phyloP scores from a whole-genome alignment of 2,888 invertebrate species.

The Panorpa germanica region DNA sequence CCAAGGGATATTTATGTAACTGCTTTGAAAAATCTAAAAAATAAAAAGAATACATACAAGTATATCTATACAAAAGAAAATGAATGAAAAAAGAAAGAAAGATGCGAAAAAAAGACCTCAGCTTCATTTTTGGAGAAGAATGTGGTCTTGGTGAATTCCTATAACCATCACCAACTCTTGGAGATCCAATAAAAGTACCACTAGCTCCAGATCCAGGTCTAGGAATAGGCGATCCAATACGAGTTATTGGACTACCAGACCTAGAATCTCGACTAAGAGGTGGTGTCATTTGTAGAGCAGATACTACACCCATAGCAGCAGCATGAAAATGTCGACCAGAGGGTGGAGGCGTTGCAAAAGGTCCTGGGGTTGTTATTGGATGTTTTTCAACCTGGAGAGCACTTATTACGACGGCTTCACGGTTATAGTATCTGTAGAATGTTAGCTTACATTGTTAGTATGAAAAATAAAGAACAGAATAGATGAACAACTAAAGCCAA shows the following conservation, averaged over 20 bases:
- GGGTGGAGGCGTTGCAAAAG: constrained; percentile 52
- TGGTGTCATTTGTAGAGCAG: constrained; percentile 47
- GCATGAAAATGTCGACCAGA: constrained; percentile 33
- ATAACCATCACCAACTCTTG: constrained; percentile 31
- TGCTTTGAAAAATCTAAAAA: no score
- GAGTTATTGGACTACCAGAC: constrained; percentile 12
- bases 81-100: constrained; percentile 8
- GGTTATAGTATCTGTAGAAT: constrained; percentile 66
- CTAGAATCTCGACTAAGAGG: constrained; percentile 35
- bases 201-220: constrained; percentile 40
- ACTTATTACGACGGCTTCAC: constrained; percentile 83
- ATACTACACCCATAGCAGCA: constrained; percentile 27
- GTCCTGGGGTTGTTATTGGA: constrained; percentile 76
- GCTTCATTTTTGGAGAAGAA: constrained; percentile 81
- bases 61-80: constrained; percentile 6
- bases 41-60: constrained; percentile 3
- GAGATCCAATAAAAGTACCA: constrained; percentile 34
- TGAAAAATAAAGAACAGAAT: no score
- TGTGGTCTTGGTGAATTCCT: constrained; percentile 44
- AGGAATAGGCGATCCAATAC: constrained; percentile 33
- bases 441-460: no score
- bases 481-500: background rate
- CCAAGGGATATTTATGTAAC: no score
- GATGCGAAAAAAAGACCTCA: constrained; percentile 39
- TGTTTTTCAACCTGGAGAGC: constrained; percentile 86